phyloP scores from a whole-genome alignment of 1,140 invertebrate genomes.

The Drosophila nebulosa region DNA sequence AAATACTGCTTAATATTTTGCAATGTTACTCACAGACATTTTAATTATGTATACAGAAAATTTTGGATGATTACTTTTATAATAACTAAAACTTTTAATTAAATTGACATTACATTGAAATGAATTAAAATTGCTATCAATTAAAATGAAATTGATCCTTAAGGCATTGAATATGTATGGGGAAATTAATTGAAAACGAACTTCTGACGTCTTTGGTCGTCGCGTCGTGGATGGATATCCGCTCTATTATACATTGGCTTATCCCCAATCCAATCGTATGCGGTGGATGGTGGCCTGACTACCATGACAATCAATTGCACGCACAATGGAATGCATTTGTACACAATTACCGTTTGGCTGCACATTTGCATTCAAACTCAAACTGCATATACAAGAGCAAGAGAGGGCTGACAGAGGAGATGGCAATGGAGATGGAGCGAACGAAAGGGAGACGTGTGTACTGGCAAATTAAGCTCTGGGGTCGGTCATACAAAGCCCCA shows the following conservation, averaged over 20 bases:
- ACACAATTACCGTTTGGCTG: conserved; percentile 51
- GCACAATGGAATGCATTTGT: conserved; percentile 53
- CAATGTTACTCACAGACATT: no score
- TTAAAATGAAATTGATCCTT: conserved; percentile 27
- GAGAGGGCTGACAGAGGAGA: not conserved
- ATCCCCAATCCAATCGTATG: conserved; percentile 28
- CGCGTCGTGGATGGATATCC: conserved; percentile 56
- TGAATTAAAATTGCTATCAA: not conserved
- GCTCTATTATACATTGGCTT: conserved; percentile 38
- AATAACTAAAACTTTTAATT: not conserved
- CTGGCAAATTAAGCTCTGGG: conserved; percentile 33
- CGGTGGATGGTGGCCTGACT: not conserved
- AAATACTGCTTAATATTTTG: no score
- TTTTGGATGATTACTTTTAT: no score
- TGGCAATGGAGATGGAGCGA: not conserved
- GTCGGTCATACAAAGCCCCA: conserved; percentile 7
- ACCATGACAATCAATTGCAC: conserved; percentile 34
- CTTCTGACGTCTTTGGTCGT: conserved; percentile 12
- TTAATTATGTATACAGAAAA: no score
- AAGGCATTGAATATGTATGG: conserved; percentile 29
- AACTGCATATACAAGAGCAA: not conserved
- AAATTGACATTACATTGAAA: not conserved
- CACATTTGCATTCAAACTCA: conserved; percentile 8
- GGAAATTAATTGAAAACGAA: conserved; percentile 47
- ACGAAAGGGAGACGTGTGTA: conserved; percentile 1